A percentile compares a stretch with the other conserved stretches of the same genome.
Conservation (phyloP, 53 echinoderm and acorn worm genomes). For the Holothuria scabra region DNA sequence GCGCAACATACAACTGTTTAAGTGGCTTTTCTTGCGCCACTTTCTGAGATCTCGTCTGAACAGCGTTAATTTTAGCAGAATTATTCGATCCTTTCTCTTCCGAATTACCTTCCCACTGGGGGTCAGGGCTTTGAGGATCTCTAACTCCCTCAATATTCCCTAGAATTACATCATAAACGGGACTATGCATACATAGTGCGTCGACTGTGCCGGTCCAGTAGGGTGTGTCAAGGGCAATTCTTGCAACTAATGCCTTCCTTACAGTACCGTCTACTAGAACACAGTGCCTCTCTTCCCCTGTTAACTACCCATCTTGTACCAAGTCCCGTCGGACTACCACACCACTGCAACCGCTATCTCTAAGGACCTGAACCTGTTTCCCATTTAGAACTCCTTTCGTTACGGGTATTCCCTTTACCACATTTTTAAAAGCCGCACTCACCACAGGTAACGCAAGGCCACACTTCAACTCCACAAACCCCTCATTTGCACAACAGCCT, state of each 20-base stretch:
- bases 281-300: constrained; percentile 43
- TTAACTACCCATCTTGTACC: constrained; percentile 16
- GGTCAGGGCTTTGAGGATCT: constrained; percentile 19
- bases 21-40: too few relatives aligned
- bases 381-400: constrained; percentile 32
- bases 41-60: constrained; percentile 42
- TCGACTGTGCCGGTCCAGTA: constrained; percentile 41
- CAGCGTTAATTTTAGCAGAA: constrained; percentile 18
- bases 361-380: constrained; percentile 16
- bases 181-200: constrained; percentile 52
- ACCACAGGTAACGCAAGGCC: constrained; percentile 49
- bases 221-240: constrained; percentile 21
- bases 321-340: constrained; percentile 42
- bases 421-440: constrained; percentile 24
- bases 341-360: constrained; percentile 60
- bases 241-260: constrained; percentile 38
- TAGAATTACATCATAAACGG: constrained; percentile 59
- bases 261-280: constrained; percentile 50
- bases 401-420: constrained; percentile 50
- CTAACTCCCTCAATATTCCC: constrained; percentile 38
- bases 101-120: not conserved
- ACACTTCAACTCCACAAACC: constrained; percentile 36
- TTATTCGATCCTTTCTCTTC: not conserved
- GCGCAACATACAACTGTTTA: constrained; percentile 41
- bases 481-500: constrained; percentile 40